phyloP scores from a whole-genome alignment of 2,113 vertebrate species.

The Etheostoma spectabile region DNA sequence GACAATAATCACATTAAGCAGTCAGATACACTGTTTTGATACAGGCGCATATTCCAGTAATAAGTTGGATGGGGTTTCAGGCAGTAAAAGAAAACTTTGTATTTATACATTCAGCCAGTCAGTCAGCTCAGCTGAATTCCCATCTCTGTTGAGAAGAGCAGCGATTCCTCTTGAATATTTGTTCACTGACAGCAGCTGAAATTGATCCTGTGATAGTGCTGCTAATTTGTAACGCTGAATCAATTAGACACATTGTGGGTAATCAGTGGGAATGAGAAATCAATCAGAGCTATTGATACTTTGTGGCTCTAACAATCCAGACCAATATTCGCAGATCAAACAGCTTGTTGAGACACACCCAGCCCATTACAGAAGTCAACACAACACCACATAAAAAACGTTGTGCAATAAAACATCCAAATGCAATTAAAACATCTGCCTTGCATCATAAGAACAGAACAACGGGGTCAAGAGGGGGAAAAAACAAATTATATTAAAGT shows the following conservation, averaged over 20 bases:
- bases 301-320: slow-evolving; percentile 43
- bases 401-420: slow-evolving; percentile 72
- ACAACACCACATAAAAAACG: slow-evolving; percentile 71
- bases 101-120: slow-evolving; percentile 64
- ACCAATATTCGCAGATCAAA: slow-evolving; percentile 54
- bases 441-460: slow-evolving; percentile 53
- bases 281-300: slow-evolving; percentile 70
- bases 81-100: slow-evolving; percentile 40
- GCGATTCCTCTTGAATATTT: slow-evolving; percentile 39
- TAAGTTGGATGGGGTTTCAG: slow-evolving; percentile 58
- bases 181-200: slow-evolving; percentile 37
- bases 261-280: slow-evolving; percentile 79
- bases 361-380: slow-evolving; percentile 65
- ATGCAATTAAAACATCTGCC: slow-evolving; percentile 57
- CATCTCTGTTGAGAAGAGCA: slow-evolving; percentile 21
- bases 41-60: slow-evolving; percentile 61
- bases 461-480: slow-evolving; percentile 17
- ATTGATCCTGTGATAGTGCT: slow-evolving; percentile 62
- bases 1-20: slow-evolving; percentile 71
- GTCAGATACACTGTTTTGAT: slow-evolving; percentile 57
- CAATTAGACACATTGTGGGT: slow-evolving; percentile 72
- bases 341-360: slow-evolving; percentile 57
- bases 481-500: slow-evolving; percentile 68
- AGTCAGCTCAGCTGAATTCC: slow-evolving; percentile 41
- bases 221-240: slow-evolving; percentile 71